Evolutionary conservation across 2,113 vertebrate genomes (phyloP), one percentile per base, ranked within the genome.

Genomic region (Sprattus sprattus): DNA sequence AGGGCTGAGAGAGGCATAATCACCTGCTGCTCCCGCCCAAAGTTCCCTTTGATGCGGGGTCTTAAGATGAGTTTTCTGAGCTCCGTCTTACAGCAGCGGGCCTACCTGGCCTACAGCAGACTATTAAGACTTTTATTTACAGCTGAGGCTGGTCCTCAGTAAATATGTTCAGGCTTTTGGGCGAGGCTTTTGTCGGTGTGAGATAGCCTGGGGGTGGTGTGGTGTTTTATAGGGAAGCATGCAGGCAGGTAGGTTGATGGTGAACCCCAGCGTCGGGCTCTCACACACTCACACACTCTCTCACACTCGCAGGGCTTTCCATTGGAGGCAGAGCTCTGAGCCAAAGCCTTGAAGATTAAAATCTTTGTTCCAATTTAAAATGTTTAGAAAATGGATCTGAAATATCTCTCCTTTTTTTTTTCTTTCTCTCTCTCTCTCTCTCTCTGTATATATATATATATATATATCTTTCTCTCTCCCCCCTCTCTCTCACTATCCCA

Each of bases 311-410:
- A 44, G 9, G 13, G 71, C 11, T 78, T 44, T 78, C 13, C 32
- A 39, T 32, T 78, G 18, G 15, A 18, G 64, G 64, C 15, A 78
- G 13, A 39, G 11, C 32, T 78, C 71, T 78, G 28, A 78, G 25
- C 32, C 3, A 39, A 78, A 81, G 32, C 81, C 11, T 22, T 85
- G 11, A 49, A 71, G 18, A 52, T 84, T 84, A 71, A 87, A 83
- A 87, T 80, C 78, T 52, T 87, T 52, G 8, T 64, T 80, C 60
- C 22, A 44, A 25, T 82, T 46, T 83, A 57, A 13, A 50, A 47
- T 57, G 60, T 64, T 22, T 47, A 22, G 39, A 47, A 75, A 28
- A 67, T 46, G 22, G 22, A 22, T 45, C 81, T 25, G 18, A 71
- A 71, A 45, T 20, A 13, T 16, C 54, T 75, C n/a, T n/a, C n/a